These are phyloP conservation scores for Psephotus haematonotus DNA, from an alignment of 2,113 vertebrate genomes.

Conservation along the genomic window DNA sequence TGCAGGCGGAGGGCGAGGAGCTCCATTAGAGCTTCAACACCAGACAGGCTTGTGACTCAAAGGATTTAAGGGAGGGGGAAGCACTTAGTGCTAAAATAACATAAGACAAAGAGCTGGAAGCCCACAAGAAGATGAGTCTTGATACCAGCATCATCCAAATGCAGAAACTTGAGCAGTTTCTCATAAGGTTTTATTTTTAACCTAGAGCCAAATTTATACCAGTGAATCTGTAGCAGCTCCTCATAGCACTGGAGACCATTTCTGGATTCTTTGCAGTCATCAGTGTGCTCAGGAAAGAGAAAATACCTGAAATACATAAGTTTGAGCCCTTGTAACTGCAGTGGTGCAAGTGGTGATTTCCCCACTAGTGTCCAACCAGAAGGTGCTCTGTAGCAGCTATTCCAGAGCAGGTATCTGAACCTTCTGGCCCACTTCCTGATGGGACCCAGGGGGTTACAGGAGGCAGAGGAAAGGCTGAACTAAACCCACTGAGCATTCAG, in stretches of 20 bases:
- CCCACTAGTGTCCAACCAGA: fast-evolving
- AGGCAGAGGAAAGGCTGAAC: neutral
- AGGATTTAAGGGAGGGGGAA: neutral
- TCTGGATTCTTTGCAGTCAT: neutral
- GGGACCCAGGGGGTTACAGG: neutral
- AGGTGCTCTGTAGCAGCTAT: fast-evolving
- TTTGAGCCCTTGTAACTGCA: neutral
- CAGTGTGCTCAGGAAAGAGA: neutral
- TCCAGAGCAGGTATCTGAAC: fast-evolving
- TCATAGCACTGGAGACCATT: neutral
- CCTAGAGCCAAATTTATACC: too few species aligned
- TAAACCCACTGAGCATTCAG: fast-evolving
- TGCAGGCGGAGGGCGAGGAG: neutral
- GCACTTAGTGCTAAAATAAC: neutral
- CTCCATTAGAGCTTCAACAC: neutral
- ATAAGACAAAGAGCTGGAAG: neutral
- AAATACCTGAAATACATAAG: fast-evolving
- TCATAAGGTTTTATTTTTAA: neutral
- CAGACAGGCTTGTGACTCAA: neutral
- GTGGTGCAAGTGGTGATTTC: neutral
- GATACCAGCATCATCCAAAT: neutral
- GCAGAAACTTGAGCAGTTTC: neutral
- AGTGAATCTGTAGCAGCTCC: neutral
- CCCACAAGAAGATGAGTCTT: neutral
- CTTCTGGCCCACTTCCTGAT: neutral